A percentile compares a stretch with the other conserved stretches of the same genome.
Conservation (phyloP, 2,888 invertebrate genomes). For the Heliconius sara region DNA sequence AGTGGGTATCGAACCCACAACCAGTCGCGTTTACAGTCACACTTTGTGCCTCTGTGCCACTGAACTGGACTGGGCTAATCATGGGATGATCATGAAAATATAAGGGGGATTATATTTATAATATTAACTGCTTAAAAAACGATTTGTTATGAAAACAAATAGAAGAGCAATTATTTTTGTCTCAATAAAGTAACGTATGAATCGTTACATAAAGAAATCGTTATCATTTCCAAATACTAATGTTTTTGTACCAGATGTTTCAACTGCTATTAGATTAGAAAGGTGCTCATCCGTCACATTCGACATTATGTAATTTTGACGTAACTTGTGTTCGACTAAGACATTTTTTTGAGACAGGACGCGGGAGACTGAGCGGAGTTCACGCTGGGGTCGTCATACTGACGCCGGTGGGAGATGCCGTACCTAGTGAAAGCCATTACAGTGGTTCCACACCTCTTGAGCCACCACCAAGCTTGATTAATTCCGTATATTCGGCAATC, state of each 20-base stretch:
- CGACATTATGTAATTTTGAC: conserved; percentile 58
- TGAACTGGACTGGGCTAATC: no score
- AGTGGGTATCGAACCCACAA: no score
- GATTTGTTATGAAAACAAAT: neutral
- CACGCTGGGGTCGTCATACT: conserved; percentile 78
- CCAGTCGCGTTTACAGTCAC: no score
- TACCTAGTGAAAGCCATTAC: conserved; percentile 62
- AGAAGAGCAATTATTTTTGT: no score
- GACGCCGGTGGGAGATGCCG: conserved; percentile 70
- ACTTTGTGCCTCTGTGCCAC: no score
- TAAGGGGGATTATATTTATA: no score
- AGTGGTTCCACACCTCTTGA: conserved; percentile 70
- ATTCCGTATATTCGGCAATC: conserved; percentile 73
- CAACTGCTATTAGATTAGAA: conserved; percentile 40
- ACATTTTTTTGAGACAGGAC: conserved; percentile 78
- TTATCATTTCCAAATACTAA: neutral
- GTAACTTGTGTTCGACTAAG: conserved; percentile 53
- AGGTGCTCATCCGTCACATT: conserved; percentile 32
- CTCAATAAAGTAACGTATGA: neutral
- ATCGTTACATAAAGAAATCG: neutral
- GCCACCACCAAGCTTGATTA: conserved; percentile 71
- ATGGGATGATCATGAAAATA: no score
- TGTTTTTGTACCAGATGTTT: neutral
- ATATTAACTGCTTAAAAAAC: no score
- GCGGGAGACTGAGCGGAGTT: conserved; percentile 75